phyloP scores from a whole-genome alignment of 2,797 vertebrate species.

The Euthynnus affinis region DNA sequence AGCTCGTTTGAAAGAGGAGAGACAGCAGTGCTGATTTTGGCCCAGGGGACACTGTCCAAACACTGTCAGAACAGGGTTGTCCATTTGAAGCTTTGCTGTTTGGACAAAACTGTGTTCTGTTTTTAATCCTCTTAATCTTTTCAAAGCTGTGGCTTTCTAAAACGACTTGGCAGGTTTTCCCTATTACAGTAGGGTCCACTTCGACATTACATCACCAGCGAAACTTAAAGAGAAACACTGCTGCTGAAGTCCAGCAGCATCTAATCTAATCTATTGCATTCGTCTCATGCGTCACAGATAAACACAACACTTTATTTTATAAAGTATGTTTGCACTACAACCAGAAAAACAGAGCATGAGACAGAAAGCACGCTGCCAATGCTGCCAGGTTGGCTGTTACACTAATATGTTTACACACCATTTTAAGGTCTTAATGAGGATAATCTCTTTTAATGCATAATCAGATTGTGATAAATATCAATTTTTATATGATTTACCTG shows the following conservation, averaged over 20 bases:
- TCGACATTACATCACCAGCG: constrained; percentile 50
- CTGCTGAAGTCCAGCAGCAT: constrained; percentile 3
- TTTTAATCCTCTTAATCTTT: constrained; percentile 78
- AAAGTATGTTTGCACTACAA: not conserved
- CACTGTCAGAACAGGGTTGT: constrained; percentile 42
- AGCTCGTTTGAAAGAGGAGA: constrained; percentile 38
- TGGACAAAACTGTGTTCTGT: constrained; percentile 60
- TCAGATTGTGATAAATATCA: constrained; percentile 32
- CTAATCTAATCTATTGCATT: not conserved
- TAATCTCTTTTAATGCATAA: constrained; percentile 29
- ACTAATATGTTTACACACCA: constrained; percentile 19
- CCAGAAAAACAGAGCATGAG: not conserved
- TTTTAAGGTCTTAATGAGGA: constrained; percentile 11
- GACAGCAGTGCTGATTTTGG: constrained; percentile 37
- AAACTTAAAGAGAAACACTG: constrained; percentile 46
- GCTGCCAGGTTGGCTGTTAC: not conserved
- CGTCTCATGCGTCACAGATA: not conserved
- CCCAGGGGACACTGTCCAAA: constrained; percentile 59
- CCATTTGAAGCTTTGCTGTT: constrained; percentile 63
- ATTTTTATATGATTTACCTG: constrained; percentile 10
- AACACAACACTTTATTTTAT: not conserved
- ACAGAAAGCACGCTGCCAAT: not conserved
- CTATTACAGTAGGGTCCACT: constrained; percentile 43
- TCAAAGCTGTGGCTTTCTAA: constrained; percentile 64
- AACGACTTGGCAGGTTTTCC: constrained; percentile 72